Conservation (phyloP, 2,888 invertebrate genomes). For the Sipunculus nudus region DNA sequence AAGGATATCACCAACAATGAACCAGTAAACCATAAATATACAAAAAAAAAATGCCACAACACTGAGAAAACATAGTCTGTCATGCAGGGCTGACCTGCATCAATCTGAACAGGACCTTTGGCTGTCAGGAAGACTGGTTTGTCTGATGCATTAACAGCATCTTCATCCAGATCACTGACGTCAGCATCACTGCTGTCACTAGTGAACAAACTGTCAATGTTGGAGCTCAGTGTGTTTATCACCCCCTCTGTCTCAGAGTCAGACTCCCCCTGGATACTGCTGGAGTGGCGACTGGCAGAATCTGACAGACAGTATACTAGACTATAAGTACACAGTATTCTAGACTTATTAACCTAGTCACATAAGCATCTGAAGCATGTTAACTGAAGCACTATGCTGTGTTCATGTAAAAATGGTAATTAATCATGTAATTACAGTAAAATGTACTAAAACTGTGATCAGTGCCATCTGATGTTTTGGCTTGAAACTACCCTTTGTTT, state of each 20-base stretch:
- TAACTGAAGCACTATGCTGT: no score
- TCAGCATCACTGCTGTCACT: conserved; percentile 73
- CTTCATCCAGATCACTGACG: conserved; percentile 29
- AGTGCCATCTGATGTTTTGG: no score
- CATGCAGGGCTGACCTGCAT: conserved; percentile 46
- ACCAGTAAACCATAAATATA: background rate
- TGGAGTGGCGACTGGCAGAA: conserved; percentile 51
- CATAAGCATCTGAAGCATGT: no score
- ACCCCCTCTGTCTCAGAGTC: conserved; percentile 62
- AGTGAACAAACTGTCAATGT: conserved; percentile 73
- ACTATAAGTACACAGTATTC: no score
- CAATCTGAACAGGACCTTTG: conserved; percentile 56
- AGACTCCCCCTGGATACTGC: conserved; percentile 62
- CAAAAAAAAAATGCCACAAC: background rate
- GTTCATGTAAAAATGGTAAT: no score
- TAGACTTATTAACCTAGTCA: no score
- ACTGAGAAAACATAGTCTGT: background rate
- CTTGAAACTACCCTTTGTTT: no score
- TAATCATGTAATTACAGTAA: no score
- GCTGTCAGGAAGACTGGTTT: conserved; percentile 52
- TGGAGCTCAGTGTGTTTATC: conserved; percentile 57
- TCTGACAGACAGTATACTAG: conserved; percentile 50
- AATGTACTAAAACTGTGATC: no score
- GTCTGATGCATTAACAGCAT: conserved; percentile 29
- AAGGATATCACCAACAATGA: background rate